Conservation (phyloP, 2,888 invertebrate genomes). For the Drosophila fulvimacula region DNA sequence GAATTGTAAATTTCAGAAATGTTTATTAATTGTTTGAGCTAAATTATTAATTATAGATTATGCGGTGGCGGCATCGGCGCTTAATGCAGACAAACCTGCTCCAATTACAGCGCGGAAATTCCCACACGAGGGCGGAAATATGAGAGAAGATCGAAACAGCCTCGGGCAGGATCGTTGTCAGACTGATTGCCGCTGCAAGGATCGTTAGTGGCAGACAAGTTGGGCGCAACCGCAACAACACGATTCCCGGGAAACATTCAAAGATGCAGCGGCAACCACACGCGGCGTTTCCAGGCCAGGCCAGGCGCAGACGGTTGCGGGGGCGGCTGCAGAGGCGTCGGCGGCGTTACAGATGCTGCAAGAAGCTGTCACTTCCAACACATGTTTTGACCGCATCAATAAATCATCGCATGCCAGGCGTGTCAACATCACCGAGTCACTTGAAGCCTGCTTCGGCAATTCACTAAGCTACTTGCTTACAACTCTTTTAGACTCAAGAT, state of each 20-base stretch:
- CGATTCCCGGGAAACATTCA: constrained; percentile 73
- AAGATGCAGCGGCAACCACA: constrained; percentile 65
- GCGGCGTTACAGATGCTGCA: constrained; percentile 81
- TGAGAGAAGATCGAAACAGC: constrained; percentile 45
- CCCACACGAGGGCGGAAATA: constrained; percentile 76
- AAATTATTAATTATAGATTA: constrained; percentile 70
- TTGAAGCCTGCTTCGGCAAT: constrained; percentile 1
- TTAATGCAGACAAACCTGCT: constrained; percentile 60
- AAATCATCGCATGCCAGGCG: constrained; percentile 83
- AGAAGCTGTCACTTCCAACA: constrained; percentile 85
- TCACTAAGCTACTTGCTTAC: neutral
- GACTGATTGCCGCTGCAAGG: constrained; percentile 80
- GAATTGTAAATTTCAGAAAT: constrained; percentile 64
- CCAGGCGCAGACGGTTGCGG: constrained; percentile 8
- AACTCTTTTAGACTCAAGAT: neutral
- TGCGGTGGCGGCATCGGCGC: constrained; percentile 48
- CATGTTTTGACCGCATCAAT: constrained; percentile 85
- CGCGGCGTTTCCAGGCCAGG: constrained; percentile 62
- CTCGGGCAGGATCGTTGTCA: constrained; percentile 46
- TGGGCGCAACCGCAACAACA: constrained; percentile 84
- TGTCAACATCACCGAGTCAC: constrained; percentile 54
- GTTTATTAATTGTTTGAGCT: constrained; percentile 74
- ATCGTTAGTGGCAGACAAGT: constrained; percentile 83
- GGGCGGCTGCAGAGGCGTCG: constrained; percentile 43
- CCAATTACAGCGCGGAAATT: constrained; percentile 77